Evolutionary conservation across 2,113 vertebrate genomes (phyloP), one percentile per base, ranked within the genome.

Genomic region (Todiramphus chloris): DNA sequence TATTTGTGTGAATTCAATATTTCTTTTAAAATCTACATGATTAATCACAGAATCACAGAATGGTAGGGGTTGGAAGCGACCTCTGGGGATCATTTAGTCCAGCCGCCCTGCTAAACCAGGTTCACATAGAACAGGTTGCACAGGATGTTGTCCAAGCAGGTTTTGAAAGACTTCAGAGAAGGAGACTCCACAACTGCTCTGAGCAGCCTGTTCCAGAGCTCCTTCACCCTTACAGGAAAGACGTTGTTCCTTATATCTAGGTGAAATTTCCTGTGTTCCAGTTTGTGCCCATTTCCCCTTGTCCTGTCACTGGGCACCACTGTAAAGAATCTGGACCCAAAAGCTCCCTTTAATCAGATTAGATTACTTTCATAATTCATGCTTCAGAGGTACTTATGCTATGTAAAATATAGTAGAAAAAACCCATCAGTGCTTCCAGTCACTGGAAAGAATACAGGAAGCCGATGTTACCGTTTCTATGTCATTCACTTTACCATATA

Each of bases 401-500:
- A 28, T 5, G 1, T 46, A 31, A 76, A 72, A 58, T 48, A 24
- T 48, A 66, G 56, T 74, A 13, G 14, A 35, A 46, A 85, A 37
- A 94, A 68, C 5, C n/a, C 39, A 3, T 13, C 10, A 46, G 8
- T 79, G n/a, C 10, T 46, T 85, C 16, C 35, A 64, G 39, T 6
- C 15, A 18, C 6, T 69, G 59, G 33, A 87, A 41, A 48, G 6
- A 86, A 68, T 58, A 76, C 48, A 83, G 83, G 68, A 87, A 74
- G 23, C 50, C 93, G 41, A 87, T 77, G 85, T 37, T 93, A 28
- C 41, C 89, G 43, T 92, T 96, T 64, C 75, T 94, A n/a, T 92
- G 86, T 63, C 16, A 59, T 91, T 48, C 75, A 67, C 44, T 94
- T 94, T 93, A 91, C 77, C 83, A 84, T 48, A 43, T 68, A 92